Conservation (phyloP, 2,113 vertebrate species). For the Murina feae region DNA sequence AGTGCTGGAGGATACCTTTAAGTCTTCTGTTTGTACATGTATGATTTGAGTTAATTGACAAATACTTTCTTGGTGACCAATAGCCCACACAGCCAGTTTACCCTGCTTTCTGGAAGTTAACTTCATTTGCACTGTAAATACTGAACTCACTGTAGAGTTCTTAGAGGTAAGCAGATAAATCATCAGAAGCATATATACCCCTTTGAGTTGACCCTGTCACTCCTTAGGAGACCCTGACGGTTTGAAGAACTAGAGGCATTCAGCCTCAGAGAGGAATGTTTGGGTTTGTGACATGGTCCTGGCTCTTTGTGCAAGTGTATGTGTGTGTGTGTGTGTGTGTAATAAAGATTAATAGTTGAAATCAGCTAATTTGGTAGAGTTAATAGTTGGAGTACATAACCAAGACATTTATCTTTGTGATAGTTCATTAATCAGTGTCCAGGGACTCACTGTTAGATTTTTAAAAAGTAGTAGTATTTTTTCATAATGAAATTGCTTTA, state of each 20-base stretch:
- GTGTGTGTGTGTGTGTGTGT: not conserved
- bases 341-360: conserved; percentile 6
- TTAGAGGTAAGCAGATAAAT: not conserved
- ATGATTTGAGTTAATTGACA: not conserved
- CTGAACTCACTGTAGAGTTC: not conserved
- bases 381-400: not conserved
- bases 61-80: not conserved
- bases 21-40: not conserved
- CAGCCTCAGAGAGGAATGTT: not conserved
- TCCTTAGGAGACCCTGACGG: not conserved
- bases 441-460: not conserved
- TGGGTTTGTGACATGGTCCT: not conserved
- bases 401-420: not conserved
- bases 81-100: not conserved
- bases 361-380: not conserved
- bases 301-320: not conserved
- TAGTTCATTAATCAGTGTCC: not conserved
- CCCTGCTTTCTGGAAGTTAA: not conserved
- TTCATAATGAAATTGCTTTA: not conserved
- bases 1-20: not conserved
- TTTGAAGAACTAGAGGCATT: not conserved
- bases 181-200: not conserved
- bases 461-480: not conserved
- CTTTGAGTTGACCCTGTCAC: not conserved
- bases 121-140: not conserved